Conservation (phyloP, 2,888 invertebrate species). For the Bedellia somnulentella region DNA sequence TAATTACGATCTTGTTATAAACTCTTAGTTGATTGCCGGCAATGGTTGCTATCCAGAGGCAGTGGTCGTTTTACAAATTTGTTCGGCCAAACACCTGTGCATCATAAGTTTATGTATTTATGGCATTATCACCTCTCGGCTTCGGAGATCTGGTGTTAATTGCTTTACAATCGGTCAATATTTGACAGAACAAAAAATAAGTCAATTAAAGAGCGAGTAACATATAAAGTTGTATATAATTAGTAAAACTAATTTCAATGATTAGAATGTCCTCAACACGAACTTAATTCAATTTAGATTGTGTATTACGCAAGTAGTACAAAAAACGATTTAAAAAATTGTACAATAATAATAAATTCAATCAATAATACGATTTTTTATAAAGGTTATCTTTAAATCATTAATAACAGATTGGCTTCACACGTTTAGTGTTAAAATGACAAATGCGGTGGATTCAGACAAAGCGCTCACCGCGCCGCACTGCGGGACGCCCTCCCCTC, state of each 20-base stretch:
- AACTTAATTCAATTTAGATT: too few relatives aligned
- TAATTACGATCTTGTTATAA: too few relatives aligned
- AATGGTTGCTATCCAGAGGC: conserved; percentile 5
- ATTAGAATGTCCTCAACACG: too few relatives aligned
- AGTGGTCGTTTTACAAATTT: conserved; percentile 1
- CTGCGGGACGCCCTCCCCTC: conserved; percentile 26
- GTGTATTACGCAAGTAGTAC: too few relatives aligned
- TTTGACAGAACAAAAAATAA: conserved; percentile 5
- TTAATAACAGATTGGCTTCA: conserved; percentile 49
- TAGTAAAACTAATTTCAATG: too few relatives aligned
- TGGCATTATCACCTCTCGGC: conserved; percentile 42
- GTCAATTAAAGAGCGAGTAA: too few relatives aligned
- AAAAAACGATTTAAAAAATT: too few relatives aligned
- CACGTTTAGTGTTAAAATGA: conserved; percentile 56
- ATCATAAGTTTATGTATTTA: conserved; percentile 47
- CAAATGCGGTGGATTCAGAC: conserved; percentile 33
- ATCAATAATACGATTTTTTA: too few relatives aligned
- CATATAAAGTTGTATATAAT: too few relatives aligned
- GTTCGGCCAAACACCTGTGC: conserved; percentile 28
- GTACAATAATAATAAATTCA: too few relatives aligned
- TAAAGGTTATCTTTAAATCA: too few relatives aligned
- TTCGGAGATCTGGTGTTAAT: conserved; percentile 39
- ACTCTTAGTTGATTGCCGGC: too few relatives aligned
- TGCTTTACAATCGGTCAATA: conserved; percentile 29
- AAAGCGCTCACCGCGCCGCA: conserved; percentile 21